Base-by-base conservation (phyloP, 2,888 invertebrate genomes). In the Hyppa rectilinea region DNA sequence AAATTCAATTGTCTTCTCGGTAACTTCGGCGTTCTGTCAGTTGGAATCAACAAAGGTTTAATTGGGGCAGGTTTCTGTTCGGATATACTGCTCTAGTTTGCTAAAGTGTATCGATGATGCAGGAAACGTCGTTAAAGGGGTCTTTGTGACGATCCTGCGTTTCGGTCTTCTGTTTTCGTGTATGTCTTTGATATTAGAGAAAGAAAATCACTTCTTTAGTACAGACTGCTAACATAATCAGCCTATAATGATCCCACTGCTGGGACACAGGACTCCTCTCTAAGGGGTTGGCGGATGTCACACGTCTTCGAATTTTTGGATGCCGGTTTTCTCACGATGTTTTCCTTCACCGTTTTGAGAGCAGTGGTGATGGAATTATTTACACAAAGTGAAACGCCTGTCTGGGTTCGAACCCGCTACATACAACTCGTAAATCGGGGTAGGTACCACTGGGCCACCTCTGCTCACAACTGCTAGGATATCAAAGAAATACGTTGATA, bases 41-140 rank as follows among this genome's bases (percentile, higher is more conserved):
- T 45, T 60, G 14, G 23, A 62, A 50, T 55, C 71, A 49, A 80
- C 79, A 78, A 68, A 69, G 69, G 43, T 43, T 61, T 78, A 69
- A 74, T 78, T 79, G 79, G 79, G 52, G 23, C 60, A 55, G 68
- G 62, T 47, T 63, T 36, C 23, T 26, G 45, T 23, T 31, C 17
- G 34, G 38, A 47, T 58, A 34, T 59, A 43, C 56, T 40, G 31
- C 20, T 66, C 59, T 53, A 49, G 58, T 72, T 62, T 71, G 26
- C 55, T n/a, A 60, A 71, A 50, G 56, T 10, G 55, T 71, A 71
- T 59, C 70, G 59, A 36, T 31, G 4, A 45, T 69, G 38, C 38
- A 56, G 4, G 6, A 43, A 31, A 75, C 17, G 23, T 45, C 1
- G 29, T 47, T 55, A 45, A 26, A 4, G 7, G 14, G 26, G n/a